Percentiles rank a stretch among this genome's conserved stretches.
phyloP scores from a whole-genome alignment of 2,888 invertebrate genomes.

The Unio delphinus region DNA sequence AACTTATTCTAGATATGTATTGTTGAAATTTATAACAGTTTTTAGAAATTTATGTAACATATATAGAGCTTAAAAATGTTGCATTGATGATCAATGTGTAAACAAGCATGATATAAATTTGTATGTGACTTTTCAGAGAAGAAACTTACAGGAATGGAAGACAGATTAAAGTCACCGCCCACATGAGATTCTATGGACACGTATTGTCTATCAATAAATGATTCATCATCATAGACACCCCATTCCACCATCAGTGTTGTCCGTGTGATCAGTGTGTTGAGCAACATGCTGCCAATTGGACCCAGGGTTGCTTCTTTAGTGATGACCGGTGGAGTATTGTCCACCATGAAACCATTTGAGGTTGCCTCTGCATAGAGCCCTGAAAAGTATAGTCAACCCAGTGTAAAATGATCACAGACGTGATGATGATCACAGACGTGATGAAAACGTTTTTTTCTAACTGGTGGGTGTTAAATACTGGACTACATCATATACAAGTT shows the following conservation, averaged over 20 bases:
- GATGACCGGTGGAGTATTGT: conserved; percentile 28
- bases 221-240: conserved; percentile 17
- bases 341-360: conserved; percentile 42
- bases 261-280: conserved; percentile 11
- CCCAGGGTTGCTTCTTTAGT: conserved; percentile 6
- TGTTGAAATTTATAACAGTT: too few relatives aligned
- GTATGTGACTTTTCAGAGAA: neutral
- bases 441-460: neutral
- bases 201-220: conserved; percentile 21
- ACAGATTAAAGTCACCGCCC: conserved; percentile 16
- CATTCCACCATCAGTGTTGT: conserved; percentile 15
- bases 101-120: neutral
- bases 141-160: conserved; percentile 14
- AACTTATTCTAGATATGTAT: too few relatives aligned
- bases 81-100: too few relatives aligned
- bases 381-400: neutral
- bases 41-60: too few relatives aligned
- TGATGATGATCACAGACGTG: conserved; percentile 7
- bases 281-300: conserved; percentile 10
- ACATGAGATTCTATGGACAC: conserved; percentile 20
- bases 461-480: too few relatives aligned
- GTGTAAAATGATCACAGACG: conserved; percentile 5
- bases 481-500: too few relatives aligned
- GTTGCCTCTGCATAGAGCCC: conserved; percentile 21
- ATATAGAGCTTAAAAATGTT: too few relatives aligned